Evolutionary conservation across 92 coral and sea anemone genomes (phyloP), one percentile per base, ranked within the genome.

Genomic region (Chrysogorgia sp.): DNA sequence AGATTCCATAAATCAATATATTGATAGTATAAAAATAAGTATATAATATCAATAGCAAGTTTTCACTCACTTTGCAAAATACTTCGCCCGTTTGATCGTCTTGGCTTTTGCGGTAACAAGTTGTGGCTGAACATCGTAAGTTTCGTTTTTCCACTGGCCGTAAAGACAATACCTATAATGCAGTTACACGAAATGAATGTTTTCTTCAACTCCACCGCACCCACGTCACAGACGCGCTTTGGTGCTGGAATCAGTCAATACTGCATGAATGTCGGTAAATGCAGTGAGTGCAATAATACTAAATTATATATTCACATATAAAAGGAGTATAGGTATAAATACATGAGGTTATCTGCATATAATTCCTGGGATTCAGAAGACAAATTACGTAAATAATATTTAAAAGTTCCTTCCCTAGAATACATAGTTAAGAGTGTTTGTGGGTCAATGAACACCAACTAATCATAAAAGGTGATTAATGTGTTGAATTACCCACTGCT

Each of bases 71-170:
- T 94, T 94, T 34, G 98, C 92, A 63, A 94, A 91, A 79, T 94
- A 94, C 63, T 88, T 91, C 49, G 98, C 98, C 67, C 89, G 87
- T 81, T 94, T 94, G 63, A 94, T 86, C 30, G 98, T 94, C 29
- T 88, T 90, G 10, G 97, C 98, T 83, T 91, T 94, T n/a, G 89
- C 92, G 41, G 81, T 80, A 35, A 94, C 86, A 83, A 94, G 70
- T 83, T 84, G 86, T 71, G 96, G 92, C 76, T 94, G 90, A 65
- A 65, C 85, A 59, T 33, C 40, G 58, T 94, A 94, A 0, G 97
- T 89, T 26, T 89, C 90, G 78, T 94, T 94, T 74, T 94, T 94
- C 98, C 98, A 94, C 68, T 92, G 97, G 19, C 98, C 98, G 86
- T 94, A 94, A n/a, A 94, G 88, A 33, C 98, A 88, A 74, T 94